Evolutionary conservation across 1,140 invertebrate species (phyloP).

Genomic region (Euura lappo): DNA sequence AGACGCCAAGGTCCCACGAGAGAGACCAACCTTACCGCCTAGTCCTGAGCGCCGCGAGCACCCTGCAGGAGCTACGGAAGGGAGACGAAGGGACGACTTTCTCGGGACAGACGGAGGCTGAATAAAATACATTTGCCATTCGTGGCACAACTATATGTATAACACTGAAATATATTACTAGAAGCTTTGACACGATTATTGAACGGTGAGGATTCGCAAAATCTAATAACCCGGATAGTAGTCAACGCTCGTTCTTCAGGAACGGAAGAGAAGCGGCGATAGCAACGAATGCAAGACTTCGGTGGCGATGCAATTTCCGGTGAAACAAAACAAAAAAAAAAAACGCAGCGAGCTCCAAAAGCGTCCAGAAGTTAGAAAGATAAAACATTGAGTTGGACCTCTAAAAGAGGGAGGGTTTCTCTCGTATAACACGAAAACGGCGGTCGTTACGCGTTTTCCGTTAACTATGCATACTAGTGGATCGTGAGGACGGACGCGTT

Average conservation of each 20-base stretch:
- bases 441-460: background rate
- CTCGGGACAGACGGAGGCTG: background rate
- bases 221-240: background rate
- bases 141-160: background rate
- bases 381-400: too few relatives aligned
- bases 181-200: background rate
- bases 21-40: constrained; percentile 17
- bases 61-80: background rate
- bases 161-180: background rate
- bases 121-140: background rate
- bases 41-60: background rate
- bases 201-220: background rate
- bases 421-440: background rate
- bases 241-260: too few relatives aligned
- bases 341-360: too few relatives aligned
- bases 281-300: background rate
- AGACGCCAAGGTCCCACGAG: constrained; percentile 46
- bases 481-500: background rate
- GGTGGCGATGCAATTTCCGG: too few relatives aligned
- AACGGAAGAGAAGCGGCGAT: background rate
- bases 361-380: too few relatives aligned
- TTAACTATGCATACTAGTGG: background rate
- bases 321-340: too few relatives aligned
- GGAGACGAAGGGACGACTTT: background rate
- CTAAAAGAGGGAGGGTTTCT: too few relatives aligned